Conservation (phyloP, 2,797 vertebrate genomes). For the Loriculus beryllinus region DNA sequence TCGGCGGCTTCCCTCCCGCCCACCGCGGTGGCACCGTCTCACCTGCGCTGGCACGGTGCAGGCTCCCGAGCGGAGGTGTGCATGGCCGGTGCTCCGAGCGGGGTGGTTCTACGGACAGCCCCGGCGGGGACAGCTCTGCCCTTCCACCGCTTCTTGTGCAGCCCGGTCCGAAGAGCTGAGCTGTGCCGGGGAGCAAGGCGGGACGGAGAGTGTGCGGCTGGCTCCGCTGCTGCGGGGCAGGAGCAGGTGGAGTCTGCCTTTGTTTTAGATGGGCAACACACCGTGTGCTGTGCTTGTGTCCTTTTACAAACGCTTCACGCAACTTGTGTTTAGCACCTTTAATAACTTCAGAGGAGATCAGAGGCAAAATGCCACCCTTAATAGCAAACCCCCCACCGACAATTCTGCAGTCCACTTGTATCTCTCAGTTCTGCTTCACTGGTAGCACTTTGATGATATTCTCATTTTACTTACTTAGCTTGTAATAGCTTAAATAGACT, state of each 20-base stretch:
- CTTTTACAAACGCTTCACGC: not conserved
- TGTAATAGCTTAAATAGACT: not conserved
- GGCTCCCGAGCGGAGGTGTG: accelerated
- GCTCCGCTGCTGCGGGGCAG: accelerated
- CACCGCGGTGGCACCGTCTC: not conserved
- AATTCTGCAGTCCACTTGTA: not conserved
- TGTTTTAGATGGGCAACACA: no score
- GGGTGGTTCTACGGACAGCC: accelerated
- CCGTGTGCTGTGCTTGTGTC: not conserved
- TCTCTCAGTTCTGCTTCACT: not conserved
- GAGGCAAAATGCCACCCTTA: not conserved
- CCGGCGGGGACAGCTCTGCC: accelerated
- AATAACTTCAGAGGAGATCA: not conserved
- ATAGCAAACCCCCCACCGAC: not conserved
- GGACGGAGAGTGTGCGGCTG: accelerated
- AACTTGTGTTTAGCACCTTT: not conserved
- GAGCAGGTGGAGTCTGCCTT: accelerated
- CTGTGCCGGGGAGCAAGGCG: not conserved
- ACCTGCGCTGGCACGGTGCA: not conserved
- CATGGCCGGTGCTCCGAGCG: not conserved
- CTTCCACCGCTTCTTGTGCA: accelerated
- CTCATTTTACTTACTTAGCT: not conserved
- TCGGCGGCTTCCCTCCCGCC: not conserved
- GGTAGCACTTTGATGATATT: not conserved
- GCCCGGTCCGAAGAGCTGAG: accelerated